Base-by-base conservation (phyloP, 2,888 invertebrate species). In the Alentia gelatinosa region DNA sequence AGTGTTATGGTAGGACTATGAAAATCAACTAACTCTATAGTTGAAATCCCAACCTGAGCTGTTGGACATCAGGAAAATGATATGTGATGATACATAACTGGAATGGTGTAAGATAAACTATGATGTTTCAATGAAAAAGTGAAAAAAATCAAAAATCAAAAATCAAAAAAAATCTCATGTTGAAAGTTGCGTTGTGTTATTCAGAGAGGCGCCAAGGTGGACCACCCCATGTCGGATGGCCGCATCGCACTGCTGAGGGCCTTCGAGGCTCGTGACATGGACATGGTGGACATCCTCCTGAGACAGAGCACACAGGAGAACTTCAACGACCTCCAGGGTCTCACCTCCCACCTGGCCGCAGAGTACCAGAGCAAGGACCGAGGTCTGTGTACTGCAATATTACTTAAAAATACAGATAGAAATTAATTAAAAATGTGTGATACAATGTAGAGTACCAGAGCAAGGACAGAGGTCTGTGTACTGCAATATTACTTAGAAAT, bases 121-220 rank as follows among this genome's bases (percentile, higher is more conserved):
- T n/a, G n/a, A n/a, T n/a, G n/a, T n/a, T n/a, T n/a, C n/a, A n/a
- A n/a, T n/a, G n/a, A n/a, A n/a, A n/a, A n/a, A n/a, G n/a, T n/a
- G n/a, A n/a, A n/a, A n/a, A n/a, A n/a, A n/a, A n/a, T n/a, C n/a
- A n/a, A n/a, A n/a, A n/a, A n/a, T n/a, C n/a, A n/a, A n/a, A n/a
- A n/a, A n/a, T n/a, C n/a, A n/a, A n/a, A n/a, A n/a, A n/a, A n/a
- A n/a, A 9, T 47, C 47, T 12, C 47, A 12, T 47, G 47, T 19
- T 47, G 9, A 47, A 19, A 47, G 9, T 47, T 47, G n/a, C 9
- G 9, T 5, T 63, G 15, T 19, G n/a, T 63, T 19, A 37, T 42
- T n/a, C 91, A 93, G 92, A 91, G 90, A 89, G 91, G 91, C 9
- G 93, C 93, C 1, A 92, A 93, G 89, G 92, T 93, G 3, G 93